These are phyloP conservation scores for Apogon hyalosoma DNA, from an alignment of 2,797 vertebrate species.

Conservation along the genomic window DNA sequence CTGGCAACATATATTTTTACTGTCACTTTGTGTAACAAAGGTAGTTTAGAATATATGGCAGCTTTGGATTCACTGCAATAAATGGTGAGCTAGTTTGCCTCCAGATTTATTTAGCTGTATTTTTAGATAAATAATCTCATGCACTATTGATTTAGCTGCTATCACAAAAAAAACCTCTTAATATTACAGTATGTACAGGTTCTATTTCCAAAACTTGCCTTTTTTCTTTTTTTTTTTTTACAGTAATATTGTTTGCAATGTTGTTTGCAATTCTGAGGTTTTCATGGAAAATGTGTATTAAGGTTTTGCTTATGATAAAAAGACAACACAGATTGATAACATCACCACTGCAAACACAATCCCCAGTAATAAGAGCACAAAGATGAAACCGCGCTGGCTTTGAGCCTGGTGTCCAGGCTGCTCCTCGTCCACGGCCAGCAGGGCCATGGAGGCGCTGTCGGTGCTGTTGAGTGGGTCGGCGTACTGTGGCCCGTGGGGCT, in stretches of 20 bases:
- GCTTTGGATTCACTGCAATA: constrained; percentile 44
- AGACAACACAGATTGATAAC: constrained; percentile 70
- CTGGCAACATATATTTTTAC: not conserved
- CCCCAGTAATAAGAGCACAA: constrained; percentile 60
- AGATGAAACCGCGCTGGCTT: constrained; percentile 56
- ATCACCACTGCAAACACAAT: constrained; percentile 56
- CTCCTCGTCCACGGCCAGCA: constrained; percentile 78
- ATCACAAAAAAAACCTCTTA: not conserved
- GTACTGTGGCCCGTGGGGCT: constrained; percentile 69
- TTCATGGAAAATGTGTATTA: constrained; percentile 18
- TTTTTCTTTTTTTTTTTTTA: not conserved
- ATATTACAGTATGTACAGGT: not conserved
- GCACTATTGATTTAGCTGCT: not conserved
- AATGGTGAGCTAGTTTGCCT: constrained; percentile 34
- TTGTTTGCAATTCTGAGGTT: constrained; percentile 25
- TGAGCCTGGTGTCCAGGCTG: constrained; percentile 44
- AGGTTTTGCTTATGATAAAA: constrained; percentile 68
- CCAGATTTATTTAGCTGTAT: constrained; percentile 14
- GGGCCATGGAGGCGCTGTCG: constrained; percentile 75
- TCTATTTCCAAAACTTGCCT: constrained; percentile 15
- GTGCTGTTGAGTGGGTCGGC: constrained; percentile 76
- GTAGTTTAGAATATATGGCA: constrained; percentile 38
- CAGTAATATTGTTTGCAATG: not conserved
- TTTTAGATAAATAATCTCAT: not conserved
- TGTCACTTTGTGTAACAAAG: constrained; percentile 32